phyloP scores from a whole-genome alignment of 1,140 invertebrate genomes.

The Aphelenchoides besseyi region DNA sequence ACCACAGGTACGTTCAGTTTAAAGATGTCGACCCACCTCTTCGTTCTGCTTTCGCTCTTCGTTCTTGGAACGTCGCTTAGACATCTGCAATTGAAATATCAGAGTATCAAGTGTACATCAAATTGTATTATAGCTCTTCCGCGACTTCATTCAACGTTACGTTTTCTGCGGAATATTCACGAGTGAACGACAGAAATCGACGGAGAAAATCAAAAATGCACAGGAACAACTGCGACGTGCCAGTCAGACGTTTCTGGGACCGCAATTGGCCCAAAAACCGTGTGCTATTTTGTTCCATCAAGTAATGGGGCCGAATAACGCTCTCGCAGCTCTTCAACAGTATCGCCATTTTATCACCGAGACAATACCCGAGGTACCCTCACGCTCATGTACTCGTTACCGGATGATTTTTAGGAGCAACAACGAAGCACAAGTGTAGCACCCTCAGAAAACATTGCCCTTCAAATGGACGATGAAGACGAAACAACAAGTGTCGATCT shows the following conservation, averaged over 20 bases:
- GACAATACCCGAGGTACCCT: conserved; percentile 4
- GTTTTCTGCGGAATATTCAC: conserved; percentile 35
- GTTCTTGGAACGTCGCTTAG: too few species aligned
- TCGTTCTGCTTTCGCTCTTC: too few species aligned
- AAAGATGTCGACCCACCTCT: too few species aligned
- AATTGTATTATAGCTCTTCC: conserved; percentile 51
- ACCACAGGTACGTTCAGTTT: conserved; percentile 51
- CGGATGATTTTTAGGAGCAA: conserved; percentile 3
- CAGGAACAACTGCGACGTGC: conserved; percentile 36
- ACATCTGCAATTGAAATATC: too few species aligned
- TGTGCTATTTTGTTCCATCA: conserved; percentile 21
- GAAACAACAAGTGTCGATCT: too few species aligned
- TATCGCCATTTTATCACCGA: neutral
- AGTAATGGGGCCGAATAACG: conserved; percentile 1
- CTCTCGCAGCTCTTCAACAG: neutral
- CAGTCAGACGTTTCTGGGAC: conserved; percentile 32
- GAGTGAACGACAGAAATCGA: conserved; percentile 16
- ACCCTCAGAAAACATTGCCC: neutral
- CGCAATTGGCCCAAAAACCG: conserved; percentile 18
- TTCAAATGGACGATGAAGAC: neutral
- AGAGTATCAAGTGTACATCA: too few species aligned
- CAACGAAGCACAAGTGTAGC: conserved; percentile 3
- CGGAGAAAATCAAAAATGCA: conserved; percentile 38
- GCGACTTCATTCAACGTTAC: conserved; percentile 35
- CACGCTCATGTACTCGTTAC: neutral